Conservation (phyloP, 2,888 invertebrate genomes). For the Exephanes ischioxanthus region DNA sequence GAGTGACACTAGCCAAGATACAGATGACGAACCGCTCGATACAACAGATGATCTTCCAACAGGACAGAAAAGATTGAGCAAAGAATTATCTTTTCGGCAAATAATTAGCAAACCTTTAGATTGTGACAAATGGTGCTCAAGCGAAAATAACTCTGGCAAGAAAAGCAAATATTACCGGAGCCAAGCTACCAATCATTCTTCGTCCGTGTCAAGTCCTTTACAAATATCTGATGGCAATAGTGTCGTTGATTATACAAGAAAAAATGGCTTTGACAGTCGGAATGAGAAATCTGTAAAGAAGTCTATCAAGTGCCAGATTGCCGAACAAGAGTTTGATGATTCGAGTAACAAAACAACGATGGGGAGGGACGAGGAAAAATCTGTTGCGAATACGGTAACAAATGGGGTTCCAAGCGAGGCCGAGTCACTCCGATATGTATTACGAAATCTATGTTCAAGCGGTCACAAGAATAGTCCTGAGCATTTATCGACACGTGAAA, state of each 20-base stretch:
- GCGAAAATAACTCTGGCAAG: background rate
- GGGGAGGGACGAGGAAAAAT: background rate
- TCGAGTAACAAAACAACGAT: background rate
- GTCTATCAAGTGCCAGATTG: conserved; percentile 52
- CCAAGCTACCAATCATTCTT: background rate
- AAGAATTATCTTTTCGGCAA: conserved; percentile 15
- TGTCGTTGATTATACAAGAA: background rate
- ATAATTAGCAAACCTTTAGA: conserved; percentile 48
- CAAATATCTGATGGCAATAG: conserved; percentile 36
- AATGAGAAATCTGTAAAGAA: background rate
- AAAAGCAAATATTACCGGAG: background rate
- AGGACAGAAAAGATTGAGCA: background rate
- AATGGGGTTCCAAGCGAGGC: conserved; percentile 21
- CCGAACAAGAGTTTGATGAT: conserved; percentile 36
- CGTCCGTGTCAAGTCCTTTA: background rate
- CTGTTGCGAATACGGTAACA: background rate
- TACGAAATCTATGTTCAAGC: conserved; percentile 1
- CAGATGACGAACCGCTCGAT: conserved; percentile 30
- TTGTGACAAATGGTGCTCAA: conserved; percentile 25
- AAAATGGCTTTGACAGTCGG: background rate
- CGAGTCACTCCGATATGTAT: conserved; percentile 53
- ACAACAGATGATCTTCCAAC: background rate
- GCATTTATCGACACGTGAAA: background rate
- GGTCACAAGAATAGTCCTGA: background rate
- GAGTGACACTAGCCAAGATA: conserved; percentile 59